Percentiles rank a stretch among this genome's conserved stretches.
phyloP scores from a whole-genome alignment of 2,888 invertebrate species.

The Mimas tiliae region DNA sequence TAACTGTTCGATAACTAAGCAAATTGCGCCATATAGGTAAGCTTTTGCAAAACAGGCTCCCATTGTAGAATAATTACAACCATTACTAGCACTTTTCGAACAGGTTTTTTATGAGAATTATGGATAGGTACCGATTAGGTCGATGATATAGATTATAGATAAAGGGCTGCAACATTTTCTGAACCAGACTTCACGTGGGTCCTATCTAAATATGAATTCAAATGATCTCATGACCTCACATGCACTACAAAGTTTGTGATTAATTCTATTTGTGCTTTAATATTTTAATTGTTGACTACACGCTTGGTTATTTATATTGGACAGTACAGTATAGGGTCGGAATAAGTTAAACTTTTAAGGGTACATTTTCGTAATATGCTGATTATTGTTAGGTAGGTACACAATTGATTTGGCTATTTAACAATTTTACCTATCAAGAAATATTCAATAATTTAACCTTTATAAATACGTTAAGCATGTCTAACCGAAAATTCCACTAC shows the following conservation, averaged over 20 bases:
- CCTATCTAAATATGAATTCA: not conserved
- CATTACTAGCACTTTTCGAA: too few relatives aligned
- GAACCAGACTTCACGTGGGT: not conserved
- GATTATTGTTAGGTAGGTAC: not conserved
- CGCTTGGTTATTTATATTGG: constrained; percentile 11
- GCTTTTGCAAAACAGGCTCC: too few relatives aligned
- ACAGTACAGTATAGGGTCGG: constrained; percentile 4
- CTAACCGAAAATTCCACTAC: not conserved
- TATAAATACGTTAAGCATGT: not conserved
- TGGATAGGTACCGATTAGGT: too few relatives aligned
- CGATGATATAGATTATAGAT: too few relatives aligned
- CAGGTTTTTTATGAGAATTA: too few relatives aligned
- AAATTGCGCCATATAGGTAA: too few relatives aligned
- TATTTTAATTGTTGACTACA: constrained; percentile 8
- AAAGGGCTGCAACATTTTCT: too few relatives aligned
- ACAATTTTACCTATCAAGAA: not conserved
- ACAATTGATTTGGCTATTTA: not conserved
- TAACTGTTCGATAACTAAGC: too few relatives aligned
- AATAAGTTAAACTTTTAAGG: not conserved
- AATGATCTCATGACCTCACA: not conserved
- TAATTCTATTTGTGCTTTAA: constrained; percentile 9
- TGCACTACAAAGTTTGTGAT: not conserved
- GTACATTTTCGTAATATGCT: not conserved
- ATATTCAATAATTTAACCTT: not conserved
- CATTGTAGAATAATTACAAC: too few relatives aligned